These are phyloP conservation scores for Phyllotreta striolata DNA, from an alignment of 2,888 invertebrate species.

Conservation along the genomic window DNA sequence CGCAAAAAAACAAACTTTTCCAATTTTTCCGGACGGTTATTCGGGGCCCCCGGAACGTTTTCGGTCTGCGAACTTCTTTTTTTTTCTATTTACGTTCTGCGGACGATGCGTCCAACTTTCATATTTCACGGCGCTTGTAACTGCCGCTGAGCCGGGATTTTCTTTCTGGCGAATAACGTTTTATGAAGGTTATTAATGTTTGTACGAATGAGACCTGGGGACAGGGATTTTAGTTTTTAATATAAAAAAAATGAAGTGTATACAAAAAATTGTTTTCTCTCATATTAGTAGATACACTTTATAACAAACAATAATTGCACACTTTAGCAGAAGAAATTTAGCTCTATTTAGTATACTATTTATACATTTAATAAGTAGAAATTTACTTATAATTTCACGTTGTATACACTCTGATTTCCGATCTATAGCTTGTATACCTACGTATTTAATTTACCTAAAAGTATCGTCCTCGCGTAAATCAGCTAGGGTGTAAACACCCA, in stretches of 20 bases:
- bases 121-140: conserved; percentile 12
- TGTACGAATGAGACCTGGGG: conserved; percentile 5
- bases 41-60: background rate
- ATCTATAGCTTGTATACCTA: no score
- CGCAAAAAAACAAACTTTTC: background rate
- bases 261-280: no score
- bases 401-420: no score
- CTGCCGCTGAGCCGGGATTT: conserved; percentile 10
- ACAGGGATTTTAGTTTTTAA: conserved; percentile 6
- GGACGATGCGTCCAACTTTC: conserved; percentile 11
- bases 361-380: no score
- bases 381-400: no score
- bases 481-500: no score
- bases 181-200: conserved; percentile 13
- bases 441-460: no score
- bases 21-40: background rate
- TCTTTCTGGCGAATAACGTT: conserved; percentile 9
- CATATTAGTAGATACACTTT: no score
- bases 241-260: background rate
- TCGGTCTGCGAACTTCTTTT: conserved; percentile 8
- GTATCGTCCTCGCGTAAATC: no score
- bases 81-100: conserved; percentile 1
- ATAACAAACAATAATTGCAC: no score
- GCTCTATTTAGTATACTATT: no score
- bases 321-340: no score